Evolutionary conservation across 2,113 vertebrate genomes (phyloP).

Genomic region (Albula goreensis): DNA sequence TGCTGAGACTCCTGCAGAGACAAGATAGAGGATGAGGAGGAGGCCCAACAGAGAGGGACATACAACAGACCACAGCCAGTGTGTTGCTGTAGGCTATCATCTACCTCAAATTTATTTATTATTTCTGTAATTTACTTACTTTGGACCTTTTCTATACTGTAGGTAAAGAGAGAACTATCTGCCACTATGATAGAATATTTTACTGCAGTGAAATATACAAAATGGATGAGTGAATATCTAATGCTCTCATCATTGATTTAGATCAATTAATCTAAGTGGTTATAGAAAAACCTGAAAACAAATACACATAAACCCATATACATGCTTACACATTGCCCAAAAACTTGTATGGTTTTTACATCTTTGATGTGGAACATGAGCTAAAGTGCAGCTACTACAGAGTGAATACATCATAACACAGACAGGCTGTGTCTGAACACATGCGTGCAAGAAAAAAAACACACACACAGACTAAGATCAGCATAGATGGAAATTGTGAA

Average conservation of each 20-base stretch:
- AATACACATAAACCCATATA: not conserved
- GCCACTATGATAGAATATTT: not conserved
- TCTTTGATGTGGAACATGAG: too few species aligned
- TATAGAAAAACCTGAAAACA: too few species aligned
- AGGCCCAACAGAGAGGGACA: not conserved
- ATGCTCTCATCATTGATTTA: not conserved
- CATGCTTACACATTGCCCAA: too few species aligned
- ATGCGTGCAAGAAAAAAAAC: too few species aligned
- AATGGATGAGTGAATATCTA: not conserved
- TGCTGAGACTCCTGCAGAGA: conserved; percentile 89
- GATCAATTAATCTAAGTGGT: not conserved
- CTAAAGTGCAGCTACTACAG: too few species aligned
- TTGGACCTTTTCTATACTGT: too few species aligned
- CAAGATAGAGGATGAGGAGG: not conserved
- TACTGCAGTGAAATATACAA: not conserved
- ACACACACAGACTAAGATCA: too few species aligned
- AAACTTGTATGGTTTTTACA: too few species aligned
- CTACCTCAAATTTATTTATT: not conserved
- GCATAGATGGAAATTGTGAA: too few species aligned
- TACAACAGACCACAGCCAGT: not conserved
- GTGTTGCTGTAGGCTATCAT: not conserved
- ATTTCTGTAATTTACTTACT: too few species aligned
- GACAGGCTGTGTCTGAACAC: too few species aligned
- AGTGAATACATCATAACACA: too few species aligned
- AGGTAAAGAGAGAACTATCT: not conserved